Evolutionary conservation across 2,888 invertebrate genomes (phyloP), one percentile per base, ranked within the genome.

Genomic region (Drosophila quinaria): DNA sequence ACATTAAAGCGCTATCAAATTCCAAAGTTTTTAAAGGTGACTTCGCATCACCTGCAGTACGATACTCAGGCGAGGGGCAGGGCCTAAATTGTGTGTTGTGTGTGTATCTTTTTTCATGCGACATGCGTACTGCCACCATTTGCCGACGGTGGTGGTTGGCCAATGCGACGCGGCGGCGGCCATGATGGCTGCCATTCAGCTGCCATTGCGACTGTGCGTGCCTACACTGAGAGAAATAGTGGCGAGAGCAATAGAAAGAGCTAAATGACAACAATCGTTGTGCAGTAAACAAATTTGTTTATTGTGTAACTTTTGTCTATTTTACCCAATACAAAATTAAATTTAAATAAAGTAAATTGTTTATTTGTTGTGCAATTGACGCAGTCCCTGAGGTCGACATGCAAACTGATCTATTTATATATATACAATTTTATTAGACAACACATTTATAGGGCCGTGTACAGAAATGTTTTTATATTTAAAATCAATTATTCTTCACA

Each of bases 1-100:
- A 82, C 65, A 87, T 80, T 85, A 82, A 85, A 71, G 58, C 52
- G 70, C 77, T 69, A 78, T 80, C 70, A 79, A 85, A 65, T 39
- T 41, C 41, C n/a, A 55, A 25, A 50, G 41, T 68, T 72, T 78
- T 70, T 31, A 58, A 51, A 44, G n/a, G 29, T 33, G 11, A 9
- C 4, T 22, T 10, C 31, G 11, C 44, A 9, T 25, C 15, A 44
- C 55, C 54, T 25, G 31, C 10, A 13, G n/a, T 11, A 22, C 13
- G 13, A 6, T 1, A 33, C n/a, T 35, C 15, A 55, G 15, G 15
- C 33, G n/a, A 35, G 29, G 62, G 78, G 78, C 74, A 70, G 72
- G 65, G 62, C 74, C 52, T 46, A 70, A 69, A 37, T 33, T 17
- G n/a, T 19, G 25, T 50, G 22, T 25, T 52, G 51, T 66, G 58